These are phyloP conservation scores for Phalacrocorax carbo DNA, from an alignment of 2,113 vertebrate species.

Conservation along the genomic window DNA sequence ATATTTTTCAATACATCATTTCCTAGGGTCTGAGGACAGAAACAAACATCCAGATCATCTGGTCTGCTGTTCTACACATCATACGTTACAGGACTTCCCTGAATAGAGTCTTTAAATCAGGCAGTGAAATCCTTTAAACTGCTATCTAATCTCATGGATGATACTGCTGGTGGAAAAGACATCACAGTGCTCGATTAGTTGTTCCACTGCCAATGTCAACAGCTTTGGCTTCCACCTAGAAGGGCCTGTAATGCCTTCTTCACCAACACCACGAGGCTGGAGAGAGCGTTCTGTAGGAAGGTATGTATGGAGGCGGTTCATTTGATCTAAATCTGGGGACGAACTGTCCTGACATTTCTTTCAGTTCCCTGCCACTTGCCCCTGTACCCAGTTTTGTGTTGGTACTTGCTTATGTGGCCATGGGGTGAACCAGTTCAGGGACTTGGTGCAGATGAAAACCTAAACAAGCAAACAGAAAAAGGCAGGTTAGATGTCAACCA, in stretches of 20 bases:
- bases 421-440: not conserved
- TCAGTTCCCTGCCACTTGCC: not conserved
- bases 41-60: not conserved
- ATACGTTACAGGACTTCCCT: not conserved
- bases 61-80: not conserved
- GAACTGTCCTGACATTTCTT: not conserved
- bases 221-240: not conserved
- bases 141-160: not conserved
- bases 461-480: not conserved
- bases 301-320: not conserved
- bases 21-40: not conserved
- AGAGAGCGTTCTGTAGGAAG: not conserved
- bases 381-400: not conserved
- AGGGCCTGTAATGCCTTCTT: not conserved
- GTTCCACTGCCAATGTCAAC: not conserved
- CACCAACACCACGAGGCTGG: rapidly evolving
- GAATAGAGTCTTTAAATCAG: not conserved
- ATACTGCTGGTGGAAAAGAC: not conserved
- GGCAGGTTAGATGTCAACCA: not conserved
- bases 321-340: not conserved
- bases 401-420: not conserved
- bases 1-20: not conserved
- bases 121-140: not conserved
- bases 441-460: not conserved
- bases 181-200: not conserved